A percentile compares a stretch with the other conserved stretches of the same genome.
These are phyloP conservation scores for Regulus satrapa DNA, from an alignment of 2,113 vertebrate genomes.

Conservation along the genomic window DNA sequence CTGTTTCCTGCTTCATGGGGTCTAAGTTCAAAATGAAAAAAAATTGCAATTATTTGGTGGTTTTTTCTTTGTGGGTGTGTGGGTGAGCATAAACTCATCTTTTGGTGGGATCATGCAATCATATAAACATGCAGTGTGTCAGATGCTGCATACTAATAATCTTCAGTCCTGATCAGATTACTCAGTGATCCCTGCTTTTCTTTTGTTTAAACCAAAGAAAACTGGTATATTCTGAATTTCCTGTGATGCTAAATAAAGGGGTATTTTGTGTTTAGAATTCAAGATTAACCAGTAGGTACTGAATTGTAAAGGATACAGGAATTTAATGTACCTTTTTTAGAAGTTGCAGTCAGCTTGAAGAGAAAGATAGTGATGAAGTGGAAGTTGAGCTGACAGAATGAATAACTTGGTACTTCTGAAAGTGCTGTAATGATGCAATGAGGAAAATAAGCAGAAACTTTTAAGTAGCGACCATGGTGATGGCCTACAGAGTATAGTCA, in stretches of 20 bases:
- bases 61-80: background rate
- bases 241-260: background rate
- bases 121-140: background rate
- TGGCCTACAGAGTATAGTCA: background rate
- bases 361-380: background rate
- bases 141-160: background rate
- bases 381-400: background rate
- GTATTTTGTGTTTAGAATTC: background rate
- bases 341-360: background rate
- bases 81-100: background rate
- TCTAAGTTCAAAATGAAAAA: background rate
- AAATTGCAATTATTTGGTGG: background rate
- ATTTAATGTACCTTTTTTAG: background rate
- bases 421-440: background rate
- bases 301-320: background rate
- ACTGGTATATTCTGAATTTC: background rate
- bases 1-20: background rate
- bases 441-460: background rate
- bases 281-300: background rate
- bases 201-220: background rate
- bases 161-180: background rate
- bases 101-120: background rate
- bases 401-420: background rate
- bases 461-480: background rate
- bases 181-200: background rate